These are phyloP conservation scores for Gracilinanus agilis DNA, from an alignment of 2,113 vertebrate genomes.

Conservation along the genomic window DNA sequence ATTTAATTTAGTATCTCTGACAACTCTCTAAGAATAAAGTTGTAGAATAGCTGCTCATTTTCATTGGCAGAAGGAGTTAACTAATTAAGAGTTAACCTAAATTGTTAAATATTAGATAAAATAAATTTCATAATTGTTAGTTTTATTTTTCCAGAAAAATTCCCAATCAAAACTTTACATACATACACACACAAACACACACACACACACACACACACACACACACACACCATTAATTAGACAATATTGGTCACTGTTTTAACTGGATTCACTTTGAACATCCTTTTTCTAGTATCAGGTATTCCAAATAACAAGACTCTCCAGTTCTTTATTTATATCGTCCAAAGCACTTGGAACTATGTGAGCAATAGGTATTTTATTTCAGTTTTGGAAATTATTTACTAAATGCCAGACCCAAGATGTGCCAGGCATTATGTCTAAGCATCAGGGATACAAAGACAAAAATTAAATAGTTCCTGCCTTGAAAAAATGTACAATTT, in stretches of 20 bases:
- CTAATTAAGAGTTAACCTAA: background rate
- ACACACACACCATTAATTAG: background rate
- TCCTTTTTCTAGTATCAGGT: background rate
- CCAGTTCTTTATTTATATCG: background rate
- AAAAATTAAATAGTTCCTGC: background rate
- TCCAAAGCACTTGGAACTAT: background rate
- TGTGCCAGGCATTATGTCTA: background rate
- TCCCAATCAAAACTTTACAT: background rate
- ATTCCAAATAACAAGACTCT: background rate
- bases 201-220: background rate
- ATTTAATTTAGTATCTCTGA: no score
- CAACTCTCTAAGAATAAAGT: no score
- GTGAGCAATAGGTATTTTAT: constrained; percentile 15
- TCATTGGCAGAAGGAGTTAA: no score
- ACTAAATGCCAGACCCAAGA: background rate
- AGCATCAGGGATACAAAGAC: background rate
- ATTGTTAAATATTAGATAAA: background rate
- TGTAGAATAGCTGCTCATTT: no score
- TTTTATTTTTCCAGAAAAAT: background rate
- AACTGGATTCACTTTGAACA: background rate
- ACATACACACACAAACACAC: background rate
- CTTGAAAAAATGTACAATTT: background rate
- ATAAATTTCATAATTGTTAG: background rate
- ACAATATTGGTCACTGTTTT: background rate
- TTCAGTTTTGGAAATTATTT: constrained; percentile 21